Evolutionary conservation across 2,888 invertebrate species (phyloP), one percentile per base, ranked within the genome.

Genomic region (Scrobipalpa atriplicella): DNA sequence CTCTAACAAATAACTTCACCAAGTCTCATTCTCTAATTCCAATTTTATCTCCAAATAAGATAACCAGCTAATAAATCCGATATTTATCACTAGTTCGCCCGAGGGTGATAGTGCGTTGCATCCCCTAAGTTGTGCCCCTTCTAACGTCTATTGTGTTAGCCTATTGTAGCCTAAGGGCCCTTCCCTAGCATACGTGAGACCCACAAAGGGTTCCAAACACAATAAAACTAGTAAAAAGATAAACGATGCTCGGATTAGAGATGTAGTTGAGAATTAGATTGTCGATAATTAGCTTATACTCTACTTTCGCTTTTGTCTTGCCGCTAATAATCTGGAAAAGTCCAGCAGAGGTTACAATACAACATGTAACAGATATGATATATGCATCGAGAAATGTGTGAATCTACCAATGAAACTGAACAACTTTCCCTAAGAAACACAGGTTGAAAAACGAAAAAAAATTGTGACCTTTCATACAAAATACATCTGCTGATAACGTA

Each of bases 201-300:
- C 68, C 67, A 90, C 89, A 91, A 90, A 89, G 87, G 90, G 86
- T 83, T 83, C 78, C 73, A 66, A 70, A 77, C 75, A 76, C 78
- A 82, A 79, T 81, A 79, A 75, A 76, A 75, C 75, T 79, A 81
- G 83, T 84, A 85, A 84, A 80, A 83, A 79, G 77, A 74, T 67
- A 77, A 75, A 74, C 70, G 72, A 76, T 74, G 73, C 73, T 71
- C 71, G 69, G 72, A 75, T 77, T 77, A 77, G 76, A 75, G 69
- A 76, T 77, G 54, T 9, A 16, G 47, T 18, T n/a, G 36, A 29
- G 9, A 56, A 36, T 56, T 56, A 2, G 8, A 16, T n/a, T n/a
- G n/a, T 56, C 36, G n/a, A 21, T 56, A 36, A n/a, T 29, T 56
- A 36, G 11, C 6, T 56, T 36, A 36, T 36, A 13, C 21, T 36